Conservation (phyloP, 2,113 vertebrate species). For the Hyla sarda region DNA sequence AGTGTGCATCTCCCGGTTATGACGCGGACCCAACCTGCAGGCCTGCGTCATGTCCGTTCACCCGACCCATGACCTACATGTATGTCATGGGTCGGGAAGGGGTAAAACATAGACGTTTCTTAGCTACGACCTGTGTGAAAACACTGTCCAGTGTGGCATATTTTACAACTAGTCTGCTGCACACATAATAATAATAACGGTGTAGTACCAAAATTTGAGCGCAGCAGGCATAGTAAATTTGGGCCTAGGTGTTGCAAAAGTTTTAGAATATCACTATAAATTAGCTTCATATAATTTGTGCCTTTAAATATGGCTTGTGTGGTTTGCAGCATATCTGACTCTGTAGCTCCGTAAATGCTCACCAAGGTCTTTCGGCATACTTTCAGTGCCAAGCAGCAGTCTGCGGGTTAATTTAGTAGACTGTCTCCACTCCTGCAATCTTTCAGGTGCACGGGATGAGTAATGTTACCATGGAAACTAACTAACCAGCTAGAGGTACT, state of each 20-base stretch:
- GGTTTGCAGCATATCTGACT: neutral
- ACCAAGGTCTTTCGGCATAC: neutral
- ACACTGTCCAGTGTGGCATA: too few species aligned
- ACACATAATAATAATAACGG: too few species aligned
- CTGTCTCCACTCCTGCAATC: constrained; percentile 45
- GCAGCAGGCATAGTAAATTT: too few species aligned
- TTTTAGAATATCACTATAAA: neutral
- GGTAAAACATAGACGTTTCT: too few species aligned
- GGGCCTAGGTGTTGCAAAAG: neutral
- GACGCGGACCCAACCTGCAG: too few species aligned
- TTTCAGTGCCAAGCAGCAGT: constrained; percentile 1
- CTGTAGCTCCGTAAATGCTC: neutral
- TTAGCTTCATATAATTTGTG: neutral
- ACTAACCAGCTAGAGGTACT: constrained; percentile 44
- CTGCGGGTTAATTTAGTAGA: constrained; percentile 29
- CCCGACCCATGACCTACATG: too few species aligned
- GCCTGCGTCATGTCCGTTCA: too few species aligned
- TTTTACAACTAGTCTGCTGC: too few species aligned
- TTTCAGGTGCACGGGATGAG: constrained; percentile 52
- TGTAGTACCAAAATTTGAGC: too few species aligned
- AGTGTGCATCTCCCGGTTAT: too few species aligned
- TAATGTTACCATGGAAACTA: constrained; percentile 52
- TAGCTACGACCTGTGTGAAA: too few species aligned
- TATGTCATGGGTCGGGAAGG: too few species aligned
- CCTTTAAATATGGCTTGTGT: neutral